phyloP scores from a whole-genome alignment of 2,888 invertebrate genomes.

The Sisyra terminalis region DNA sequence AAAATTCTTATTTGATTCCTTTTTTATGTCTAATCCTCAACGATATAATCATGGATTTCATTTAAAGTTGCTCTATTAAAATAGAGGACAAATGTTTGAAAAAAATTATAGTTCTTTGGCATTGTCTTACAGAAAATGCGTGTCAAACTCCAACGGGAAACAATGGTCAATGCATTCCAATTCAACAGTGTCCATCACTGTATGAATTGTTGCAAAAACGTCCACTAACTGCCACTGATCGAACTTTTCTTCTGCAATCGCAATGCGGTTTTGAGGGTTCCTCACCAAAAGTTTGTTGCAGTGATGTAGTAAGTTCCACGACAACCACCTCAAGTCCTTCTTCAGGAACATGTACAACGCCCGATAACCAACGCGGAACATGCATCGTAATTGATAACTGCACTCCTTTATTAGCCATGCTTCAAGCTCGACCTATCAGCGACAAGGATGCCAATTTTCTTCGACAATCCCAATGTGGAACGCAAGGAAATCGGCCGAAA shows the following conservation, averaged over 20 bases:
- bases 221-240: constrained; percentile 24
- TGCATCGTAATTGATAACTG: constrained; percentile 6
- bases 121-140: constrained; percentile 5
- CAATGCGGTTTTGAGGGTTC: constrained; percentile 47
- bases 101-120: no score
- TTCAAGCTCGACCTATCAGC: background rate
- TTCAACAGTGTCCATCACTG: constrained; percentile 28
- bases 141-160: constrained; percentile 27
- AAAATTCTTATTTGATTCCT: no score
- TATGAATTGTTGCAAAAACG: constrained; percentile 25
- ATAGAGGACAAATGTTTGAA: no score
- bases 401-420: background rate
- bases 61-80: no score
- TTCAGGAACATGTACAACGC: constrained; percentile 1
- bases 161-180: constrained; percentile 30
- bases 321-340: background rate
- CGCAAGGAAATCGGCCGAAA: constrained; percentile 25
- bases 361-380: background rate
- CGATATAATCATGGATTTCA: no score
- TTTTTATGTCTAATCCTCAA: no score
- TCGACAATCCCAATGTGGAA: constrained; percentile 36
- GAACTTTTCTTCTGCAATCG: constrained; percentile 37
- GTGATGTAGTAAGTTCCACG: constrained; percentile 9
- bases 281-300: constrained; percentile 41
- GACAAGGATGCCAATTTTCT: constrained; percentile 22